Percentiles rank a stretch among this genome's conserved stretches.
These are phyloP conservation scores for Riptortus pedestris DNA, from an alignment of 1,140 invertebrate genomes.

Conservation along the genomic window DNA sequence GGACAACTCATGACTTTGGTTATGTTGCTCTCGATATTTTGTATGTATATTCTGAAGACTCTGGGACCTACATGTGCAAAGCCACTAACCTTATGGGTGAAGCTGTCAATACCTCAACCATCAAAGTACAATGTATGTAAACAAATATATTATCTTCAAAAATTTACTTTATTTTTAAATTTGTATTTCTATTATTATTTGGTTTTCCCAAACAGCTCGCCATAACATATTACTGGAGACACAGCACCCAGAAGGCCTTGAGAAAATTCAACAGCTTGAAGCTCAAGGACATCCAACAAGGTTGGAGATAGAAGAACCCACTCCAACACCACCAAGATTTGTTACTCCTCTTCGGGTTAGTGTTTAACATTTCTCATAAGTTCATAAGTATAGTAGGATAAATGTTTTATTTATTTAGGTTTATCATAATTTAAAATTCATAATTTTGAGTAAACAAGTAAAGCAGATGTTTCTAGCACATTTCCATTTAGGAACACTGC, in stretches of 20 bases:
- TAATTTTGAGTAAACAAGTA: no score
- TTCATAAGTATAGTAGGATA: no score
- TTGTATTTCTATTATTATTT: not conserved
- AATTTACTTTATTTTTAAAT: slow-evolving; percentile 9
- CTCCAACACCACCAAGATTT: slow-evolving; percentile 66
- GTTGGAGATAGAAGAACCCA: slow-evolving; percentile 69
- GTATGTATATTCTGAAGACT: slow-evolving; percentile 87
- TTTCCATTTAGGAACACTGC: no score
- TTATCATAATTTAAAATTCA: no score
- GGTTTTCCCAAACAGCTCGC: slow-evolving; percentile 46
- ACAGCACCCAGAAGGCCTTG: slow-evolving; percentile 83
- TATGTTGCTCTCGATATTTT: slow-evolving; percentile 90
- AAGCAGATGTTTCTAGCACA: no score
- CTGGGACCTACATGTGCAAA: slow-evolving; percentile 87
- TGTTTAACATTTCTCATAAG: no score
- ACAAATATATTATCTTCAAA: not conserved
- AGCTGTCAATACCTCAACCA: slow-evolving; percentile 81
- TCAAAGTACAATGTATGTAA: slow-evolving; percentile 61
- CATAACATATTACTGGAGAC: slow-evolving; percentile 78
- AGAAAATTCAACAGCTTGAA: slow-evolving; percentile 83
- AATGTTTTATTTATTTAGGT: no score
- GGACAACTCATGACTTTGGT: slow-evolving; percentile 89
- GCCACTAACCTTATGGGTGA: slow-evolving; percentile 85
- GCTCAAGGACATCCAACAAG: slow-evolving; percentile 64
- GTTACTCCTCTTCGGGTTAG: slow-evolving; percentile 57